These are phyloP conservation scores for Sipha maydis DNA, from an alignment of 2,888 invertebrate species.

Conservation along the genomic window DNA sequence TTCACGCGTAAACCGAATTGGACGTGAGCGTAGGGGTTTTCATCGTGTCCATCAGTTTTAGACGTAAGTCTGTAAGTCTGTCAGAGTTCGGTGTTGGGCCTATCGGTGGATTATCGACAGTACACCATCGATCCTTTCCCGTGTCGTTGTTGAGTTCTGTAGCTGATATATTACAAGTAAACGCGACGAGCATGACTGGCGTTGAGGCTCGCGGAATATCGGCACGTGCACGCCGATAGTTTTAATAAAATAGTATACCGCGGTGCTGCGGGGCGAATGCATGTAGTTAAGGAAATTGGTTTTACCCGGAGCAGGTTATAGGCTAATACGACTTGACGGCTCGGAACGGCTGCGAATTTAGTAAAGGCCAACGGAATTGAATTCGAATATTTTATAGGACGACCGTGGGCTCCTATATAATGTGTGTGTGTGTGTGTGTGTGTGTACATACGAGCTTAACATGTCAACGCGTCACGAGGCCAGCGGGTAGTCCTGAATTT, in stretches of 20 bases:
- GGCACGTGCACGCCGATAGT: background rate
- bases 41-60: background rate
- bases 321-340: background rate
- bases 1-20: background rate
- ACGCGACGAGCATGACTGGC: background rate
- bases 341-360: background rate
- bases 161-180: too few species aligned
- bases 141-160: too few species aligned
- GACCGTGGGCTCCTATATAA: background rate
- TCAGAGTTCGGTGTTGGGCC: background rate
- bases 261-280: too few species aligned
- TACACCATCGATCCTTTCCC: too few species aligned
- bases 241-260: conserved; percentile 5
- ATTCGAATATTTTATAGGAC: conserved; percentile 30
- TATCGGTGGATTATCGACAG: background rate
- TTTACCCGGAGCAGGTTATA: background rate
- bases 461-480: background rate
- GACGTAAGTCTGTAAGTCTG: background rate
- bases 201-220: background rate
- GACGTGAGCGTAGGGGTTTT: too few species aligned
- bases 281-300: background rate
- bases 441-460: background rate
- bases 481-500: background rate
- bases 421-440: too few species aligned
- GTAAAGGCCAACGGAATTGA: conserved; percentile 15